Evolutionary conservation across 2,888 invertebrate genomes (phyloP), one percentile per base, ranked within the genome.

Genomic region (Thymelicus acteon): DNA sequence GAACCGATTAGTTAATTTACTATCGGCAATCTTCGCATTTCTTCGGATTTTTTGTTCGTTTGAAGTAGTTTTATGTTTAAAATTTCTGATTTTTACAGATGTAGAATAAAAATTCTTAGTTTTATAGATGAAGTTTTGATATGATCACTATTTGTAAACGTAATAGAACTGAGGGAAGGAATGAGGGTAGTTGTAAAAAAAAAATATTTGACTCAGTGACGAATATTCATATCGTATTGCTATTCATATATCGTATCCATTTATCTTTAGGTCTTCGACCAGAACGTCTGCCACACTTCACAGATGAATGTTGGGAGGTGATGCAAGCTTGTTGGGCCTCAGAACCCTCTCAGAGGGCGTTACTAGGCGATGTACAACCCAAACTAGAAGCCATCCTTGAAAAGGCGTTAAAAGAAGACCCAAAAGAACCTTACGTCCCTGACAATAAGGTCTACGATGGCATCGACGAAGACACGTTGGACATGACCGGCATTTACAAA

Each of bases 251-350:
- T 24, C 1, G 15, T 60, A 15, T 39, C 31, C 13, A 10, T 15
- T 66, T 48, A 0, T 39, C 79, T 2, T 19, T 19, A 98, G 98
- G 98, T 67, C 95, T 96, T 10, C 94, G 98, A 7, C 98, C 98
- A 3, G 98, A 98, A 85, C 95, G 96, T 66, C 90, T 97, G 15
- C 91, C 96, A 0, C 93, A 95, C 75, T 98, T 98, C 90, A 95
- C 96, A 61, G 95, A 96, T 72, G 96, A 96, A 37, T 97, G 97
- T 82, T 98, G 98, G 98, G 92, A 94, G 61, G 90, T 98, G 49
- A 98, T 98, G 98, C 95, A 96, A 82, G 95, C 96, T 49, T 98
- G 98, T 82, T 98, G 98, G 98, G 95, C 96, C 44, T 95, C 96
- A 0, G 97, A 97, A 74, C 96, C 97, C 0, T 84, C 93, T 0